phyloP scores from a whole-genome alignment of 2,113 vertebrate species.

The Oncorhynchus gorbuscha region DNA sequence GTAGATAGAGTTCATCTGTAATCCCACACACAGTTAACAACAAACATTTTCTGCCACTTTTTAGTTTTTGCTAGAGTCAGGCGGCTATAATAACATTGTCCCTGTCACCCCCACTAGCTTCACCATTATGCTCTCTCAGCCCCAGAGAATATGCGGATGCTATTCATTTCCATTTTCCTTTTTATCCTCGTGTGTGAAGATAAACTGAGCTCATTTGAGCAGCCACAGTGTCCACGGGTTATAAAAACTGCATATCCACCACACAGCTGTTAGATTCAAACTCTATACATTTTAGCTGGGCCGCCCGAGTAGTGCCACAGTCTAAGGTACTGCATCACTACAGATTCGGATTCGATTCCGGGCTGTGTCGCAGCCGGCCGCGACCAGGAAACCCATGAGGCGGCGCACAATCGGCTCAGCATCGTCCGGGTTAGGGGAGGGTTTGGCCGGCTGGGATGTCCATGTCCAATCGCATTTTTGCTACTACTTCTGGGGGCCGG shows the following conservation, averaged over 20 bases:
- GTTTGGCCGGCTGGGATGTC: no score
- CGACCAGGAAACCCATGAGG: no score
- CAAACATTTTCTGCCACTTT: neutral
- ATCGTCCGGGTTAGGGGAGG: no score
- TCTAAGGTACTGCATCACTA: neutral
- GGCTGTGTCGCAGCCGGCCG: neutral
- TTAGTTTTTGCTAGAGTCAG: neutral
- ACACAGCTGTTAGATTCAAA: neutral
- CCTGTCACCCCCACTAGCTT: conserved; percentile 1
- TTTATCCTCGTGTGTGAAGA: neutral
- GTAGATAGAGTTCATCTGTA: neutral
- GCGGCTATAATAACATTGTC: conserved; percentile 19
- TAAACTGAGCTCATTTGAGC: conserved; percentile 37
- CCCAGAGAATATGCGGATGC: neutral
- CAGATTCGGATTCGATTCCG: no score
- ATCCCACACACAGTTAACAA: neutral
- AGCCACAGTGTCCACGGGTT: conserved; percentile 26
- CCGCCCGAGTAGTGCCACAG: no score
- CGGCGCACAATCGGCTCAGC: no score
- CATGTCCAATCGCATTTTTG: no score
- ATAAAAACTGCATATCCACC: conserved; percentile 44
- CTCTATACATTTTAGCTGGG: no score
- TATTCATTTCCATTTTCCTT: conserved; percentile 10
- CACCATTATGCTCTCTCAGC: neutral
- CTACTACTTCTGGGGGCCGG: no score